Evolutionary conservation across 2,797 vertebrate species (phyloP).

Genomic region (Odontamblyopus rebecca): DNA sequence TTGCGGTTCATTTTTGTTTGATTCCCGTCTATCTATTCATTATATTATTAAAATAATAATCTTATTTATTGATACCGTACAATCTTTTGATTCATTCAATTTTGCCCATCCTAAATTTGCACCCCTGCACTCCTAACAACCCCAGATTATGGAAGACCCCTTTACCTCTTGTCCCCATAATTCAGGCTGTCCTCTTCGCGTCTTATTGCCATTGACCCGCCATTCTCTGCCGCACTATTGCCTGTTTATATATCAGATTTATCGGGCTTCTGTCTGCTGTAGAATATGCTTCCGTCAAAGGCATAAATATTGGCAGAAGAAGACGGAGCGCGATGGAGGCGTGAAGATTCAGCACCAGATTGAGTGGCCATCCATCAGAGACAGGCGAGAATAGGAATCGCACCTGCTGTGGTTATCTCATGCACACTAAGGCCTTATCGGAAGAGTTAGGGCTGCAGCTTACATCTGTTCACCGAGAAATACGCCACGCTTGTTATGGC

Average conservation of each 20-base stretch:
- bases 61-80: not conserved
- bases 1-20: not conserved
- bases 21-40: not conserved
- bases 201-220: constrained; percentile 23
- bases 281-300: constrained; percentile 35
- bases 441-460: constrained; percentile 39
- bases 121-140: constrained; percentile 2
- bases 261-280: constrained; percentile 55
- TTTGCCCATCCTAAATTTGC: not conserved
- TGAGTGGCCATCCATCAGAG: constrained; percentile 53
- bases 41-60: not conserved
- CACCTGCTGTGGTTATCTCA: constrained; percentile 51
- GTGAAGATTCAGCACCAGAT: constrained; percentile 46
- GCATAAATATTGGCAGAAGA: constrained; percentile 51
- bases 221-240: constrained; percentile 11
- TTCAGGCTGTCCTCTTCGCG: constrained; percentile 26
- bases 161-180: constrained; percentile 18
- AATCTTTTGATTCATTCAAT: not conserved
- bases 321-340: constrained; percentile 39
- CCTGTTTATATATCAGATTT: constrained; percentile 48
- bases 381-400: constrained; percentile 28
- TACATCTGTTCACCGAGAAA: constrained; percentile 46
- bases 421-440: constrained; percentile 47
- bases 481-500: constrained; percentile 26
- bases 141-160: constrained; percentile 53